phyloP scores from a whole-genome alignment of 37 sponge, comb jelly and placozoan species.

The Hormiphora californensis region DNA sequence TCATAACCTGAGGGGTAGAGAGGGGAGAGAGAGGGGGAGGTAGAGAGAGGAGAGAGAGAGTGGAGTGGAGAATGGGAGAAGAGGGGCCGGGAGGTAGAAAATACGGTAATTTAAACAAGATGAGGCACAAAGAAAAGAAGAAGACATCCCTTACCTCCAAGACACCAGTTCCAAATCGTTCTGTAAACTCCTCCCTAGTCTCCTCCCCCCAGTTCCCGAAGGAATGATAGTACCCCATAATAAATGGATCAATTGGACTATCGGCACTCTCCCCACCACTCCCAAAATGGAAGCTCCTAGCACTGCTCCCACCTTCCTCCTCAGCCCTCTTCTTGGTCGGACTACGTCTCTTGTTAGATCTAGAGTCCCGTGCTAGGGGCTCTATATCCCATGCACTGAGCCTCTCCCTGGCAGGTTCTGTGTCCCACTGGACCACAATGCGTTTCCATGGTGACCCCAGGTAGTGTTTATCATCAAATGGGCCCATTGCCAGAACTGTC shows the following conservation, averaged over 20 bases:
- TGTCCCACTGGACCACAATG: constrained; percentile 18
- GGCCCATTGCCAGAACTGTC: background rate
- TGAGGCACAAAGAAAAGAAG: background rate
- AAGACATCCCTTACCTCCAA: background rate
- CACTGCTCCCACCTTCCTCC: background rate
- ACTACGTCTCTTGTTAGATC: background rate
- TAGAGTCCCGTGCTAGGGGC: background rate
- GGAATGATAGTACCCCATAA: constrained; percentile 10
- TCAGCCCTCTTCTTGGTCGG: background rate
- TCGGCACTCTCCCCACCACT: background rate
- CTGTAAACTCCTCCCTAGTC: constrained; percentile 10
- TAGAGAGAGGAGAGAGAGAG: background rate
- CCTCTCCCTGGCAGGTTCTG: constrained; percentile 1
- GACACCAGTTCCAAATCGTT: background rate
- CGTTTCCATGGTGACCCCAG: constrained; percentile 22
- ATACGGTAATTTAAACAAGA: background rate
- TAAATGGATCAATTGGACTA: background rate
- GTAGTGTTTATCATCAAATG: constrained; percentile 14
- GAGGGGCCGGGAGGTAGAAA: background rate
- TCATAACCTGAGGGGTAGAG: background rate
- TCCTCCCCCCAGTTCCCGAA: constrained; percentile 25
- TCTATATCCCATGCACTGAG: constrained; percentile 45
- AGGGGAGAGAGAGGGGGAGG: background rate
- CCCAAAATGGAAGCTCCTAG: background rate
- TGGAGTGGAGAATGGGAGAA: background rate